Conservation (phyloP, 2,797 vertebrate species). For the Hafferia zeledoni region DNA sequence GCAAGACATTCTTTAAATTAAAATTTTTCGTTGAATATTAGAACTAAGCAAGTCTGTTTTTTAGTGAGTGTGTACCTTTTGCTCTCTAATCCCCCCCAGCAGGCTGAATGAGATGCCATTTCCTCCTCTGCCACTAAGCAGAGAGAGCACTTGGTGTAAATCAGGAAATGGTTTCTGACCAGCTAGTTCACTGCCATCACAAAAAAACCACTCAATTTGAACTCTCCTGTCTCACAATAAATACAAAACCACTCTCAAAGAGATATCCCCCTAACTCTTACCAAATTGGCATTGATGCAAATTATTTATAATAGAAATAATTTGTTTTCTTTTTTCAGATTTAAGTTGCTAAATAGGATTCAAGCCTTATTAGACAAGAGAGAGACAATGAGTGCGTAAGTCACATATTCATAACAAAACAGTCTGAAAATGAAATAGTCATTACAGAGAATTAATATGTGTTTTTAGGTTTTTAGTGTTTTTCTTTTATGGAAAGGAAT, state of each 20-base stretch:
- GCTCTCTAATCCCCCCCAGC: accelerated
- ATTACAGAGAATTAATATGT: background rate
- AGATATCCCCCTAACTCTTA: background rate
- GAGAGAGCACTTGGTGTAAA: background rate
- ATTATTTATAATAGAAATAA: background rate
- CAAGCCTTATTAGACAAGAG: background rate
- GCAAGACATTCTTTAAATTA: background rate
- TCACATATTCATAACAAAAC: background rate
- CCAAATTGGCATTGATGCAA: background rate
- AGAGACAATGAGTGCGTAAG: accelerated
- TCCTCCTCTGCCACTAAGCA: background rate
- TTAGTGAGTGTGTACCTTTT: background rate
- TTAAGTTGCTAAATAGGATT: background rate
- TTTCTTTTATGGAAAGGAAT: background rate
- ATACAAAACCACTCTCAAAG: background rate
- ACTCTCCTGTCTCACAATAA: background rate
- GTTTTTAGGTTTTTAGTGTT: constrained; percentile 8
- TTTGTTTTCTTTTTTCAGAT: background rate
- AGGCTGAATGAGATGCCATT: background rate
- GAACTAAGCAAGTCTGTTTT: background rate
- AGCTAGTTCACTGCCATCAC: background rate
- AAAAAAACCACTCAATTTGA: background rate
- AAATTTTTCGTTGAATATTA: background rate
- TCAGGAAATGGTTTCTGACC: background rate
- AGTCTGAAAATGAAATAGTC: background rate